Evolutionary conservation across 2,888 invertebrate genomes (phyloP), one percentile per base, ranked within the genome.

Genomic region (Drosophila mayaguana): DNA sequence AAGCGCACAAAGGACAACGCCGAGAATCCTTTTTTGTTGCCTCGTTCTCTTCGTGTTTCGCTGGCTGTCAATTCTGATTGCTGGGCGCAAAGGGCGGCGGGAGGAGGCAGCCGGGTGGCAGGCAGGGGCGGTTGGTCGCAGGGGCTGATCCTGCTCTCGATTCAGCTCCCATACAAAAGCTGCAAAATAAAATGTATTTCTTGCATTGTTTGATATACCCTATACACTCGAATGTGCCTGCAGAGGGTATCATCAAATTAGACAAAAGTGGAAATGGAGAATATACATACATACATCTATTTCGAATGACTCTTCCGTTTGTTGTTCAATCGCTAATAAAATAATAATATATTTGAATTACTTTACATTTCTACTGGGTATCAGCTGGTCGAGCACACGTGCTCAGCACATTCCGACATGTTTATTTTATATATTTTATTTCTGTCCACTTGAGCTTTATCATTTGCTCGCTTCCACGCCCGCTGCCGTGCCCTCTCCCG

Each of bases 121-220:
- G 32, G 34, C 56, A 57, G 34, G 45, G 36, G 57, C 45, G 45
- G 46, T 48, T 59, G 57, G 40, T 53, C 22, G 20, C 50, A 56
- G 40, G 65, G 51, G 57, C 60, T 63, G 60, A 12, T 55, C 48
- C 63, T 46, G 36, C 50, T 62, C 8, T 60, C 34, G 40, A 50
- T 43, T 50, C 66, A 57, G 60, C 66, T 60, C 59, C 67, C 36
- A 45, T 25, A 25, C 43, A 63, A 74, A 80, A 81, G 78, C 85
- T 78, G 78, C 80, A 63, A 71, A 75, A 81, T 80, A 75, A 84
- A 84, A 84, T 84, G 76, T 87, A 81, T 84, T 80, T 86, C 70
- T 81, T 83, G 63, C 50, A 63, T 68, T 78, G 60, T 78, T 63
- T 61, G 40, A 6, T 2, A 42, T 55, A 36, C 66, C 40, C 48